Base-by-base conservation (phyloP, 2,888 invertebrate genomes). In the Venusia cambrica region DNA sequence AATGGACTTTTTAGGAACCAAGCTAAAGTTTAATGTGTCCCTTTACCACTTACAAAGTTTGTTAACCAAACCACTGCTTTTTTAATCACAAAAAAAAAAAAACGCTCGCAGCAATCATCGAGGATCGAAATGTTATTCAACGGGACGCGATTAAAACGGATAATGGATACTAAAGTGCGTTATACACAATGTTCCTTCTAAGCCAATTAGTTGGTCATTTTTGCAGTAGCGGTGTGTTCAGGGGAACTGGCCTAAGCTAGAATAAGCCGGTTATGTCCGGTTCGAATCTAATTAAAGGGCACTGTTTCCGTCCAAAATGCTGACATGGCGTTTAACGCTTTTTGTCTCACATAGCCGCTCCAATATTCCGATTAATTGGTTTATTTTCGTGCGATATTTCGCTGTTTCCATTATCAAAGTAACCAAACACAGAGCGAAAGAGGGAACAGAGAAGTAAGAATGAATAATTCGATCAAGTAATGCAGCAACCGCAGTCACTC, bases 131-230 rank as follows among this genome's bases (percentile, higher is more conserved):
- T 38, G 44, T 55, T 63, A 63, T 68, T 75, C 73, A 65, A 68
- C 65, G 60, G 63, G 69, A 67, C 52, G 57, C 73, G 70, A 69
- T 74, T 75, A 69, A 68, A 68, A 64, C 53, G 71, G 66, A 75
- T 78, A 80, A 81, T 74, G 74, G 74, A 73, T 79, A 79, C 77
- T 71, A 73, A 74, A 78, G 73, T 72, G 72, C 68, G 76, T 74
- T 73, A 71, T 73, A 70, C 62, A 63, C 69, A 73, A 71, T 73
- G 73, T 76, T 73, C n/a, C n/a, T n/a, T n/a, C 77, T 84, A 83
- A 84, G 84, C 85, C 85, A 84, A 83, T 84, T 85, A 85, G 83
- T 69, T 78, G 78, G 73, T 76, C 77, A 83, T 81, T 83, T 85
- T 84, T 84, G 74, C 81, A 76, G 69, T 67, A 61, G 69, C 75